Percentiles rank a stretch among this genome's conserved stretches.
phyloP scores from a whole-genome alignment of 2,888 invertebrate genomes.

The Prionchulus punctatus region DNA sequence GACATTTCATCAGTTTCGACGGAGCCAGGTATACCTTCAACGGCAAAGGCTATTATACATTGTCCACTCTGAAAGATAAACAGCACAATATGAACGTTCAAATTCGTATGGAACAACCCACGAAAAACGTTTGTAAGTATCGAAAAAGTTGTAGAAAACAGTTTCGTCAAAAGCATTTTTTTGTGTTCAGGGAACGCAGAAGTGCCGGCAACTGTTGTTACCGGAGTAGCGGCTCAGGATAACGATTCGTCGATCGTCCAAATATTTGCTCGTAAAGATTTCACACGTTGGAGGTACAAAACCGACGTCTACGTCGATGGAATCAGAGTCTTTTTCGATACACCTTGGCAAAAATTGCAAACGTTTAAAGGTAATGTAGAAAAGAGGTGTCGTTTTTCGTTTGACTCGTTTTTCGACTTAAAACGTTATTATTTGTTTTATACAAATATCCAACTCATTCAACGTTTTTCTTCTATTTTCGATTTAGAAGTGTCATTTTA shows the following conservation, averaged over 20 bases:
- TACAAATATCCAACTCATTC: too few species aligned
- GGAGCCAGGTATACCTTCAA: constrained; percentile 76
- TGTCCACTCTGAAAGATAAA: constrained; percentile 34
- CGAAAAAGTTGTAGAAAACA: neutral
- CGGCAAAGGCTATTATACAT: constrained; percentile 75
- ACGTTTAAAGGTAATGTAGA: constrained; percentile 58
- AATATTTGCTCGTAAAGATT: constrained; percentile 59
- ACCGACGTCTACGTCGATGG: constrained; percentile 77
- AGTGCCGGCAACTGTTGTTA: constrained; percentile 22
- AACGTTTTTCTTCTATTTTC: too few species aligned
- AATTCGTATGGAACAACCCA: constrained; percentile 23
- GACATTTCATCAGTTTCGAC: constrained; percentile 81
- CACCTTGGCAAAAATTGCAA: constrained; percentile 67
- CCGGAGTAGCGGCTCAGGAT: constrained; percentile 48
- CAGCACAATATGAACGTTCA: constrained; percentile 20
- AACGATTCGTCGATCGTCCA: constrained; percentile 67
- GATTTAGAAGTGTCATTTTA: too few species aligned
- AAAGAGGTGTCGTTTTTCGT: neutral
- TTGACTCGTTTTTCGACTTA: neutral
- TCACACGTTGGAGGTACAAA: constrained; percentile 73
- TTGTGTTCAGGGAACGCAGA: constrained; percentile 6
- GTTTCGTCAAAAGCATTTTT: neutral
- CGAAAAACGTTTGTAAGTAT: constrained; percentile 19
- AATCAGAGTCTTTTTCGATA: constrained; percentile 66
- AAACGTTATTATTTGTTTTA: too few species aligned